These are phyloP conservation scores for Chunga burmeisteri DNA, from an alignment of 2,113 vertebrate genomes.

Conservation along the genomic window DNA sequence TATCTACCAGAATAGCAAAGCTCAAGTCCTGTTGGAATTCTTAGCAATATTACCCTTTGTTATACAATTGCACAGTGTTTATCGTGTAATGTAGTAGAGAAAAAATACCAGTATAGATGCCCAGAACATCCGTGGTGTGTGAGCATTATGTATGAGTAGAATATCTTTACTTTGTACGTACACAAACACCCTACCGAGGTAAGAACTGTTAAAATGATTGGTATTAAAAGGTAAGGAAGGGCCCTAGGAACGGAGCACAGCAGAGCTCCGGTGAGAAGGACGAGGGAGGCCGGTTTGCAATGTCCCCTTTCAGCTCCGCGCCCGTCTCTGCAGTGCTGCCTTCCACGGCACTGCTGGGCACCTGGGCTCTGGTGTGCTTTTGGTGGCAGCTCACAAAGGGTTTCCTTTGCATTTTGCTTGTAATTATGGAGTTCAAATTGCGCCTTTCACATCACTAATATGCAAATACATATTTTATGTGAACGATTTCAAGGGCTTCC, in stretches of 20 bases:
- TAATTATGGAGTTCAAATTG: background rate
- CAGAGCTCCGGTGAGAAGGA: background rate
- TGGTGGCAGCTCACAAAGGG: background rate
- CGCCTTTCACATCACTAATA: background rate
- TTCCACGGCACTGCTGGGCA: rapidly evolving
- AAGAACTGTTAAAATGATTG: background rate
- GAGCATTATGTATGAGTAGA: background rate
- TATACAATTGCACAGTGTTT: background rate
- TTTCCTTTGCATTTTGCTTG: background rate
- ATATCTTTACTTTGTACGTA: background rate
- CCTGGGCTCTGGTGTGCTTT: background rate
- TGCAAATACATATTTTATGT: background rate
- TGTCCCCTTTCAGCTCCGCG: no score
- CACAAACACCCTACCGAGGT: background rate
- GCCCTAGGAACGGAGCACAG: rapidly evolving
- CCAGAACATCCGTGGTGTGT: background rate
- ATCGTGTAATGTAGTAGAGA: background rate
- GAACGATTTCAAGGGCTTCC: background rate
- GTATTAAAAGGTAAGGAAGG: background rate
- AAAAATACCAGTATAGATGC: rapidly evolving
- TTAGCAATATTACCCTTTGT: background rate
- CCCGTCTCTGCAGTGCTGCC: rapidly evolving
- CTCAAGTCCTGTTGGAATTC: background rate
- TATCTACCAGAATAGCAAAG: background rate
- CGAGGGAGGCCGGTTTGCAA: rapidly evolving